Conservation (phyloP, 2,888 invertebrate genomes). For the Rugalucina vietnamica region DNA sequence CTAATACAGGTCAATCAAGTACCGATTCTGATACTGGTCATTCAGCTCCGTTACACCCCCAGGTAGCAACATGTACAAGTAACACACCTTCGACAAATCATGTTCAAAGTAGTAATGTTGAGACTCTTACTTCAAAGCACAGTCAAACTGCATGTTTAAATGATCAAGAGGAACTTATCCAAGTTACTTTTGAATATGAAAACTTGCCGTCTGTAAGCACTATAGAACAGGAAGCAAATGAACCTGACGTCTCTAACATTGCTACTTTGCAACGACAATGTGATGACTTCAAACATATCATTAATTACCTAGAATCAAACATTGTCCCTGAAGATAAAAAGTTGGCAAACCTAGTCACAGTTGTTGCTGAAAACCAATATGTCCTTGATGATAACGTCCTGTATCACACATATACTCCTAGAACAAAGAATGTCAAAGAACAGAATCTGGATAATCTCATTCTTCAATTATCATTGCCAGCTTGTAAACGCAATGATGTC, state of each 20-base stretch:
- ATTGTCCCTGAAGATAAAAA: slow-evolving; percentile 37
- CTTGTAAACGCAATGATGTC: not conserved
- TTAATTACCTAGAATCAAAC: slow-evolving; percentile 22
- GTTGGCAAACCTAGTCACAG: slow-evolving; percentile 10
- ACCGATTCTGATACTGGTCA: not conserved
- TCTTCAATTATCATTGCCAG: slow-evolving; percentile 23
- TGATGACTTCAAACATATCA: slow-evolving; percentile 35
- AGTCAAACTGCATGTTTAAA: not conserved
- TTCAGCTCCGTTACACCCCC: not conserved
- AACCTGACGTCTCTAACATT: not conserved
- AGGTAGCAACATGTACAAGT: not conserved
- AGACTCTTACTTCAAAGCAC: too few relatives aligned
- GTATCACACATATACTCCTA: slow-evolving; percentile 36
- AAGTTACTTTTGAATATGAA: slow-evolving; percentile 26
- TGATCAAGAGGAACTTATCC: not conserved
- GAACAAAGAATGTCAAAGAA: slow-evolving; percentile 12
- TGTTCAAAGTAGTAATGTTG: too few relatives aligned
- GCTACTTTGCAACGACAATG: slow-evolving; percentile 37
- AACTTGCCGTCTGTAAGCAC: not conserved
- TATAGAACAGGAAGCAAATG: not conserved
- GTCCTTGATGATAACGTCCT: slow-evolving; percentile 30
- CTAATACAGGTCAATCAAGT: not conserved
- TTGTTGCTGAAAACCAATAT: slow-evolving; percentile 45
- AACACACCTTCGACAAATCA: too few relatives aligned
- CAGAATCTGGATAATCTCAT: slow-evolving; percentile 5